Conservation (phyloP, 2,797 vertebrate genomes). For the Meda fulgida region DNA sequence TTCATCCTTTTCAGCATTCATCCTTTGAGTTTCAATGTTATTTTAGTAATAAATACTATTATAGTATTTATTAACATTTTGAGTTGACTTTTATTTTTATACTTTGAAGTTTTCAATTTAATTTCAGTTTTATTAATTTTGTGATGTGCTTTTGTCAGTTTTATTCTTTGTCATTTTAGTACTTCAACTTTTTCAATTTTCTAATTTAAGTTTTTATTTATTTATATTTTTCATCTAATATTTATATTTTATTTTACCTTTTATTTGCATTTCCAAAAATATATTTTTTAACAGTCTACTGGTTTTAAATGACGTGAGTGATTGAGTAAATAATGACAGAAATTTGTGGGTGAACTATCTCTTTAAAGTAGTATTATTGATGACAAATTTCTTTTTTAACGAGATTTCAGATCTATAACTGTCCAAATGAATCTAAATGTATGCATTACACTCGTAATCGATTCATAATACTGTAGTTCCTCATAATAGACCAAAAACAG, state of each 20-base stretch:
- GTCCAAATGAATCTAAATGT: not conserved
- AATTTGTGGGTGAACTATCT: not conserved
- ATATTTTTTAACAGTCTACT: not conserved
- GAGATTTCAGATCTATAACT: not conserved
- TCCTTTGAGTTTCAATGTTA: not conserved
- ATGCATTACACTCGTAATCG: not conserved
- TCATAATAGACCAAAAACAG: slow-evolving; percentile 14
- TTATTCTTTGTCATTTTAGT: not conserved
- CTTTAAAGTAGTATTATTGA: not conserved
- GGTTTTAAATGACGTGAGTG: not conserved
- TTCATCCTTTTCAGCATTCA: not conserved
- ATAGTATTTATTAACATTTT: not conserved
- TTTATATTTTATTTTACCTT: not conserved
- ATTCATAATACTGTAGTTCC: slow-evolving; percentile 23
- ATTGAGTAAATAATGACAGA: not conserved
- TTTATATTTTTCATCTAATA: not conserved
- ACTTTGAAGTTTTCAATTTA: not conserved
- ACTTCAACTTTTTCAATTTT: not conserved
- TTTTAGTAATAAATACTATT: not conserved
- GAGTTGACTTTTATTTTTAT: not conserved
- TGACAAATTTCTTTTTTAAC: not conserved
- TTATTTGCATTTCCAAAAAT: not conserved
- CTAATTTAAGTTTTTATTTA: no score
- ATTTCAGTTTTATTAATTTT: not conserved
- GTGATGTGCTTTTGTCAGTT: not conserved